Percentiles rank a stretch among this genome's conserved stretches.
phyloP scores from a whole-genome alignment of 2,888 invertebrate genomes.

The Drosophila birchii region DNA sequence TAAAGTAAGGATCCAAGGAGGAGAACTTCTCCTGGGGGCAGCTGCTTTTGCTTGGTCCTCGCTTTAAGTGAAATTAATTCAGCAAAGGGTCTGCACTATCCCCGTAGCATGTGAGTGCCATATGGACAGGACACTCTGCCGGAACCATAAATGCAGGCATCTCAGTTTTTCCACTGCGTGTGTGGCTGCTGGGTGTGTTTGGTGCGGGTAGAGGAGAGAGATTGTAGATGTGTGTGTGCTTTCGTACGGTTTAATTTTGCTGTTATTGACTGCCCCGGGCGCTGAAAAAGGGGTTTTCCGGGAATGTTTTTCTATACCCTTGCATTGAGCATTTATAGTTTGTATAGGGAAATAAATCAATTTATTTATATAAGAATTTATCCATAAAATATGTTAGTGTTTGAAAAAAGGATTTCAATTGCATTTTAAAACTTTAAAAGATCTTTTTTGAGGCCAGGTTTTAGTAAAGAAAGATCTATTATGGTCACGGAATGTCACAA shows the following conservation, averaged over 20 bases:
- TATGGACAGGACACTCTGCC: slow-evolving; percentile 32
- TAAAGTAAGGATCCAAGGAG: background rate
- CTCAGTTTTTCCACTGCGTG: slow-evolving; percentile 28
- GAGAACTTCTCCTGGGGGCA: slow-evolving; percentile 14
- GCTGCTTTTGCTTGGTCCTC: slow-evolving; percentile 28
- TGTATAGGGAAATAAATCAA: background rate
- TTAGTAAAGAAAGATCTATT: background rate
- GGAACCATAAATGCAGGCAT: slow-evolving; percentile 29
- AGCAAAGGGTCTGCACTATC: slow-evolving; percentile 13
- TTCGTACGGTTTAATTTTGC: slow-evolving; percentile 75
- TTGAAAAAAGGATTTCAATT: background rate
- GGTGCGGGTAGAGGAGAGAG: background rate
- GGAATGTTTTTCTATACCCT: slow-evolving; percentile 36
- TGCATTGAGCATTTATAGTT: background rate
- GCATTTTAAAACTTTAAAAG: background rate
- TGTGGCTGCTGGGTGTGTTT: slow-evolving; percentile 38
- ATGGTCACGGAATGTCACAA: background rate
- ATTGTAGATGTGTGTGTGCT: slow-evolving; percentile 63
- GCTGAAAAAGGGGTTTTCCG: slow-evolving; percentile 63
- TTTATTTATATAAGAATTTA: background rate
- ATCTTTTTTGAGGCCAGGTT: background rate
- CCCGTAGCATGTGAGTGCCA: slow-evolving; percentile 19
- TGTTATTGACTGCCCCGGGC: slow-evolving; percentile 75
- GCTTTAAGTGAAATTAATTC: slow-evolving; percentile 44
- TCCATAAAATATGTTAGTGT: no score